Percentiles rank a stretch among this genome's conserved stretches.
These are phyloP conservation scores for Romanomermis culicivorax DNA, from an alignment of 2,888 invertebrate genomes.

Conservation along the genomic window DNA sequence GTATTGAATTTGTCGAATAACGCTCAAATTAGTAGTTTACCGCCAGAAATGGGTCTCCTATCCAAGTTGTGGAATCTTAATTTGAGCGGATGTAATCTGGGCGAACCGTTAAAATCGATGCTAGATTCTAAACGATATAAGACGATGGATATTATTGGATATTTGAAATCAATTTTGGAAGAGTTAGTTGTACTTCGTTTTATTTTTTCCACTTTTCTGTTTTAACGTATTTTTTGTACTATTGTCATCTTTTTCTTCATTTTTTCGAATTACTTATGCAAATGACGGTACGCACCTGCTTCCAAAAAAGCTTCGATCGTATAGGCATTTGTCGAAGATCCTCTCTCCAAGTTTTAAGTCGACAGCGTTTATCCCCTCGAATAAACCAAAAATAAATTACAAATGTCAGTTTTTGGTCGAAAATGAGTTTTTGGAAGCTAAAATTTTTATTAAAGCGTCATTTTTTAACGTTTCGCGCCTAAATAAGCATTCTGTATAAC, in stretches of 20 bases:
- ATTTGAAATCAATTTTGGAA: conserved; percentile 49
- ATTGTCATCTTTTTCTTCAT: neutral
- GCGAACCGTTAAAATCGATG: conserved; percentile 71
- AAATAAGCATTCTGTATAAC: too few relatives aligned
- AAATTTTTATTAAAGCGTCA: too few relatives aligned
- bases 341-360: too few relatives aligned
- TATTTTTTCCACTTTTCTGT: neutral
- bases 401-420: too few relatives aligned
- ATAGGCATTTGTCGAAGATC: too few relatives aligned
- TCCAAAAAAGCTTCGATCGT: too few relatives aligned
- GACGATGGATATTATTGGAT: conserved; percentile 75
- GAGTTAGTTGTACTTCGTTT: conserved; percentile 29
- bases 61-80: conserved; percentile 88
- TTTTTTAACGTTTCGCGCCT: too few relatives aligned
- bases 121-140: conserved; percentile 72
- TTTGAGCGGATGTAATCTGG: conserved; percentile 62
- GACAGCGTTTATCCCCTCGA: too few relatives aligned
- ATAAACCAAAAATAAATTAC: too few relatives aligned
- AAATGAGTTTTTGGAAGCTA: too few relatives aligned
- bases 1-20: conserved; percentile 78
- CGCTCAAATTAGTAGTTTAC: conserved; percentile 46
- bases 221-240: conserved; percentile 1
- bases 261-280: neutral
- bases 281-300: neutral
- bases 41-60: conserved; percentile 79